Base-by-base conservation (phyloP, 64 coral and sea anemone species). In the Exaiptasia diaphana region DNA sequence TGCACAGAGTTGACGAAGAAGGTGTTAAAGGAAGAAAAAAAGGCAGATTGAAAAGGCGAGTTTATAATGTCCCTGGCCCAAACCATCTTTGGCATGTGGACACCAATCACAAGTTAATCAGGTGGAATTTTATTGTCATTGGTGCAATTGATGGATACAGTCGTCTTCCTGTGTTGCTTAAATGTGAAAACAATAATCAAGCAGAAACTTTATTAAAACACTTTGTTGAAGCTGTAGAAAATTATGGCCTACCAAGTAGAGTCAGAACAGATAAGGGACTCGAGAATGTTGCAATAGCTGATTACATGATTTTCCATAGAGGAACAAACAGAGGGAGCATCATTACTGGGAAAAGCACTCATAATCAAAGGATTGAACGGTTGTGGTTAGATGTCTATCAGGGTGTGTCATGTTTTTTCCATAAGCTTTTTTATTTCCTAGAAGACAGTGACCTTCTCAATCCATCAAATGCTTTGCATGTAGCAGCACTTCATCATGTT, bases 71-170 rank as follows among this genome's bases (percentile, higher is more conserved):
- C 11, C 38, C 73, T 50, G 77, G 65, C 8, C 59, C 59, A n/a
- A 67, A 67, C 17, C 36, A 65, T 33, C 41, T 81, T 26, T 81
- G 78, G 78, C 78, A 81, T 67, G 26, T 76, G 21, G 84, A 87
- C 32, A 70, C 86, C 50, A 81, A 89, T 65, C 77, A 81, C 21
- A 79, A 81, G 53, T 57, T 87, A 20, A 68, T 87, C 7, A 34
- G 68, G 21, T 88, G 86, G 86, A 89, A 89, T 63, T 73, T 89
- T 73, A 50, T 90, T 46, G 41, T 90, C 49, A 82, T 83, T 10
- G 88, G 88, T 58, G 88, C 52, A 30, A 83, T 90, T 41, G 80
- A 90, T 78, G 88, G 88, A 43, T 84, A 69, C 48, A 90, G 88
- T 78, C 71, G 88, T 25, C 44, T 90, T 34, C 79, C 80, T 45